phyloP scores from a whole-genome alignment of 2,113 vertebrate species.

The Limanda limanda region DNA sequence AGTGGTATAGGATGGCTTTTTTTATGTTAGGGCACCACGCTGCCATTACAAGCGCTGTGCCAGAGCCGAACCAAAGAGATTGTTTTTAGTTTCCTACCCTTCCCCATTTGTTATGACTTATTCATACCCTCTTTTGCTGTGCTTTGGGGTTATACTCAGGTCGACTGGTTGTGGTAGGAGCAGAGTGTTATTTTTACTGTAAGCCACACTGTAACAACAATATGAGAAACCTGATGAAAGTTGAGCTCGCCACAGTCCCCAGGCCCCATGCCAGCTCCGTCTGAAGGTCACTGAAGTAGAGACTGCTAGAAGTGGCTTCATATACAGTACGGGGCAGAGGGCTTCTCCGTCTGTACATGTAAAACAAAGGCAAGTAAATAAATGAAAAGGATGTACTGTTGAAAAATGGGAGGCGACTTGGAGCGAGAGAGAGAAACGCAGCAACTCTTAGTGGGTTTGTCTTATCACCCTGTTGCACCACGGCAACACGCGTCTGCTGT shows the following conservation, averaged over 20 bases:
- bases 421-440: background rate
- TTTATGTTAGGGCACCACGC: no score
- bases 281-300: slow-evolving; percentile 66
- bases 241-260: slow-evolving; percentile 73
- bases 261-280: slow-evolving; percentile 64
- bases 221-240: slow-evolving; percentile 76
- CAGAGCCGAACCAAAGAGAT: slow-evolving; percentile 11
- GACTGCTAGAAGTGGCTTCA: slow-evolving; percentile 39
- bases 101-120: slow-evolving; percentile 61
- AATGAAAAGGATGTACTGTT: slow-evolving; percentile 15
- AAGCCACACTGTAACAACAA: slow-evolving; percentile 80
- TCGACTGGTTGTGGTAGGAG: slow-evolving; percentile 72
- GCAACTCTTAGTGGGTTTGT: slow-evolving; percentile 31
- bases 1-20: no score
- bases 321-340: background rate
- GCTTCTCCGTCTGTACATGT: background rate
- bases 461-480: slow-evolving; percentile 7
- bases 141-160: slow-evolving; percentile 69
- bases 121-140: slow-evolving; percentile 54
- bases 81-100: slow-evolving; percentile 32
- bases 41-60: slow-evolving; percentile 8
- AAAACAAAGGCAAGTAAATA: slow-evolving; percentile 5
- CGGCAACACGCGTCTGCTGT: slow-evolving; percentile 16
- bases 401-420: background rate
- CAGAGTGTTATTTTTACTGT: slow-evolving; percentile 80